A percentile compares a stretch with the other conserved stretches of the same genome.
These are phyloP conservation scores for Poeciliopsis paucimaculata DNA, from an alignment of 2,797 vertebrate genomes.

Conservation along the genomic window DNA sequence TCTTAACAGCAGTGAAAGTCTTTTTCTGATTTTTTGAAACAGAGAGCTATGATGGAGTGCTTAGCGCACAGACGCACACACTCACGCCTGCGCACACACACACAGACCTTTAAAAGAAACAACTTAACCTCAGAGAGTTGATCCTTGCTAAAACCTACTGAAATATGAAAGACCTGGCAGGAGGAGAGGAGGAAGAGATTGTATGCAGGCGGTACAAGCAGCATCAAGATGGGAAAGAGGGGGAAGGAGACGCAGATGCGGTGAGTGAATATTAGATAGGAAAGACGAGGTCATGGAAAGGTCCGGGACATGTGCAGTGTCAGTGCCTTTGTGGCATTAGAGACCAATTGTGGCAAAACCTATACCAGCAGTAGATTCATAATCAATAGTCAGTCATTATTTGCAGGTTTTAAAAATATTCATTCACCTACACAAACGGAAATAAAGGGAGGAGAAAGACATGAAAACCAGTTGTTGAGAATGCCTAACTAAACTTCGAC, in stretches of 20 bases:
- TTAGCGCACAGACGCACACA: conserved; percentile 13
- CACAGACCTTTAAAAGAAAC: conserved; percentile 56
- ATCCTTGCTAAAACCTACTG: conserved; percentile 74
- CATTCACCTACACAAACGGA: not conserved
- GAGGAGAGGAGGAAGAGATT: conserved; percentile 32
- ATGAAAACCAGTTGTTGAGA: not conserved
- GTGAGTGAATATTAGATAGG: conserved; percentile 64
- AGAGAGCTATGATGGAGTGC: conserved; percentile 36
- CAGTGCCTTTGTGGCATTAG: conserved; percentile 45
- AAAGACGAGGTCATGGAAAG: conserved; percentile 60
- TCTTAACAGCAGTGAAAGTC: conserved; percentile 34
- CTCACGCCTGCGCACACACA: not conserved
- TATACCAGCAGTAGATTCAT: not conserved
- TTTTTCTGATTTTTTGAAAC: conserved; percentile 54
- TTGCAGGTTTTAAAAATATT: not conserved
- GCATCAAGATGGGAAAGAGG: conserved; percentile 40
- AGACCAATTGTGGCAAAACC: conserved; percentile 8
- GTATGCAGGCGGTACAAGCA: conserved; percentile 26
- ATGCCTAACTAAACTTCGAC: not conserved
- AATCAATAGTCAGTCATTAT: not conserved
- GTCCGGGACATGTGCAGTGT: conserved; percentile 67
- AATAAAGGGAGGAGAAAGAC: not conserved
- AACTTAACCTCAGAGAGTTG: conserved; percentile 74
- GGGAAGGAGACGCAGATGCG: conserved; percentile 38
- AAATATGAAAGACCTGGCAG: conserved; percentile 70